Evolutionary conservation across 2,888 invertebrate species (phyloP).

Genomic region (Carpatolechia fugitivella): DNA sequence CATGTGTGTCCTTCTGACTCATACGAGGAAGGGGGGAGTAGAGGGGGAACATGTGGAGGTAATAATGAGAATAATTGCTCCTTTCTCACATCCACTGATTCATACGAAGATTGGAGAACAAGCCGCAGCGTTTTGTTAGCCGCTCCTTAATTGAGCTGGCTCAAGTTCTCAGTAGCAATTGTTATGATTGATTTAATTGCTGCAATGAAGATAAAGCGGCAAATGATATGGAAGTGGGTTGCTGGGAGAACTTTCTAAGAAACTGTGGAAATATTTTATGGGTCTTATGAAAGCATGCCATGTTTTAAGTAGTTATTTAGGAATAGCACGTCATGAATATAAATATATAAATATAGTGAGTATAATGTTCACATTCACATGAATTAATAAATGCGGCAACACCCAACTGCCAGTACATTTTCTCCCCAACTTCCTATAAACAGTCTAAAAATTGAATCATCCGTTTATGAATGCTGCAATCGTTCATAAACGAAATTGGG

Average conservation of each 20-base stretch:
- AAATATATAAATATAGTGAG: too few species aligned
- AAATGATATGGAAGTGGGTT: constrained; percentile 4
- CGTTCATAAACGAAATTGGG: constrained; percentile 26
- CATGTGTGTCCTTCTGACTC: constrained; percentile 56
- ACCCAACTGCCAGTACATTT: background rate
- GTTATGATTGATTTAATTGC: constrained; percentile 44
- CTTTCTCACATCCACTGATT: constrained; percentile 74
- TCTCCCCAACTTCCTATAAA: background rate
- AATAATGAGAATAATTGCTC: constrained; percentile 72
- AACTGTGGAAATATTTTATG: too few species aligned
- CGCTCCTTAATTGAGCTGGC: constrained; percentile 63
- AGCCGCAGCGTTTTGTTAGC: constrained; percentile 42
- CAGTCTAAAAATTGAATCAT: background rate
- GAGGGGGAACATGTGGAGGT: constrained; percentile 21
- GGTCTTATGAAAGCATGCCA: background rate
- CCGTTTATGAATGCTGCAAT: constrained; percentile 15
- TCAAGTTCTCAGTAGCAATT: constrained; percentile 31
- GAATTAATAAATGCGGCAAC: background rate
- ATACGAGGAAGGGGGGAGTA: constrained; percentile 26
- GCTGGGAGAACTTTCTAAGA: too few species aligned
- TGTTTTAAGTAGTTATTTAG: too few species aligned
- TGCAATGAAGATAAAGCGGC: constrained; percentile 12
- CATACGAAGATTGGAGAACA: constrained; percentile 38
- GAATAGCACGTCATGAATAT: too few species aligned
- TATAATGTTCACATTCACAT: too few species aligned